Evolutionary conservation across 2,888 invertebrate species (phyloP), one percentile per base, ranked within the genome.

Genomic region (Nematopogon swammerdamellus): DNA sequence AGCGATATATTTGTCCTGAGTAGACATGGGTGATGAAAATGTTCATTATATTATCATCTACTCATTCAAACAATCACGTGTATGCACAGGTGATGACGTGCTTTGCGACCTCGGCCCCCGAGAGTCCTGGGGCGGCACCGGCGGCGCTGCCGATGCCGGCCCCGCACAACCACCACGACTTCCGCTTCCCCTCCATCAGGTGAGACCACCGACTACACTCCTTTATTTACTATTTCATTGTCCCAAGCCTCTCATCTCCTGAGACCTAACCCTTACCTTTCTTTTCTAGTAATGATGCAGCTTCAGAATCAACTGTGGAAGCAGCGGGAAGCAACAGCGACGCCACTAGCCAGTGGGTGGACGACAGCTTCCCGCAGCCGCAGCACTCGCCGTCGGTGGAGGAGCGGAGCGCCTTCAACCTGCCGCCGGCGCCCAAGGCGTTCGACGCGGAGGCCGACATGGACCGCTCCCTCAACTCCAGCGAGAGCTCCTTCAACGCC

Each of bases 311-410:
- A 1, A 71, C 71, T 0, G 57, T 72, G 1, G 51, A 52, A 17
- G 50, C 50, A 3, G 68, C 70, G 29, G 67, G 59, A 46, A 55
- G 64, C 18, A 68, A 69, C 59, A 69, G 71, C 55, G 75, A 73
- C 60, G 80, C 80, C 18, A 80, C 79, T 55, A 75, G 75, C 62
- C 77, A 79, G 53, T 80, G 80, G 80, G 76, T 80, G 54, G 80
- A 79, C 63, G 80, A 80, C 65, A 76, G 77, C 59, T 79, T 79
- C 67, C 76, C 74, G 52, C 64, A 67, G n/a, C 64, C 69, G 20
- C 65, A 65, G 57, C 46, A 44, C 3, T 46, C 51, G 14, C 67
- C 67, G 57, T 67, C 70, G 20, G 62, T 67, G 45, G 64, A 63
- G 54, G 47, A 42, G 16, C n/a, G 11, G 59, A 63, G 8, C 60